A percentile compares a stretch with the other conserved stretches of the same genome.
phyloP scores from a whole-genome alignment of 2,888 invertebrate genomes.

The Leptinotarsa rubiginosa region DNA sequence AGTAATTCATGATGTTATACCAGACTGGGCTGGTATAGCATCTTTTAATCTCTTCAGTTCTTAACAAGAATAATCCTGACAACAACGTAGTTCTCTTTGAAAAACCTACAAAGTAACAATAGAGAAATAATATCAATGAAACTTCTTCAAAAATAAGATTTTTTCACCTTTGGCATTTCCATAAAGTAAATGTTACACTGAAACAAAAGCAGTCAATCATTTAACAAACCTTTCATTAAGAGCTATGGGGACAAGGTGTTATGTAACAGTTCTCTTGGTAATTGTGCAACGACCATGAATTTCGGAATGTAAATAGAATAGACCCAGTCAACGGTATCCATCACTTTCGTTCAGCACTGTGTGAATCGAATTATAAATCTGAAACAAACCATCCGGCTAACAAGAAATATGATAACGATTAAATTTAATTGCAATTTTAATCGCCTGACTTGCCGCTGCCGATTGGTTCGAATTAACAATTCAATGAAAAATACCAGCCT shows the following conservation, averaged over 20 bases:
- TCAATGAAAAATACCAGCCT: constrained; percentile 11
- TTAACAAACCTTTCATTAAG: constrained; percentile 1
- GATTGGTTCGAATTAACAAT: constrained; percentile 15
- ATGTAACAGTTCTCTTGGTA: not conserved
- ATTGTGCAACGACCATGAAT: constrained; percentile 11
- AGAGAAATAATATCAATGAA: no score
- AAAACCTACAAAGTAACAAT: no score
- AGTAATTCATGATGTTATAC: no score
- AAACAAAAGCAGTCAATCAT: not conserved
- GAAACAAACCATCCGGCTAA: constrained; percentile 5
- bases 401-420: constrained; percentile 4
- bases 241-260: not conserved
- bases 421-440: constrained; percentile 19
- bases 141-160: no score
- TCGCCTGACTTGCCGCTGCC: not conserved
- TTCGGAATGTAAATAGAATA: not conserved
- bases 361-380: not conserved
- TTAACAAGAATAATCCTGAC: no score
- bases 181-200: not conserved
- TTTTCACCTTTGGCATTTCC: no score
- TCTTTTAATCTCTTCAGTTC: no score
- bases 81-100: no score
- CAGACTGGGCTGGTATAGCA: no score
- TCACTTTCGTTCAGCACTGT: not conserved
- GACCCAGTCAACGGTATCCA: constrained; percentile 7